phyloP scores from a whole-genome alignment of 2,888 invertebrate species.

The Eupithecia inturbata region DNA sequence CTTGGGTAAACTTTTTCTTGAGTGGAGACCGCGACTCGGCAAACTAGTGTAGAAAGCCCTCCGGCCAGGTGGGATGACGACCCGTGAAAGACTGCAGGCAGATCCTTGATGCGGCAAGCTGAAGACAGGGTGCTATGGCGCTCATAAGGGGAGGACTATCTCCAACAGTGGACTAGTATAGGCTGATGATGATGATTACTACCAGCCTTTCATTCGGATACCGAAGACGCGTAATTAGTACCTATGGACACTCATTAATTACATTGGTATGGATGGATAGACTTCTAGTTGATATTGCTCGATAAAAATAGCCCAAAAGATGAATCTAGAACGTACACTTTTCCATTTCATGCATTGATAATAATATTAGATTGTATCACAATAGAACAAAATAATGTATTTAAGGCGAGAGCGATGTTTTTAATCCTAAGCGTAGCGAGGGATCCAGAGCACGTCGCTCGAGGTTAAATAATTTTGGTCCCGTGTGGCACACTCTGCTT shows the following conservation, averaged over 20 bases:
- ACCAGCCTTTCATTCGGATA: neutral
- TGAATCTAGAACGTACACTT: neutral
- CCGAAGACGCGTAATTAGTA: neutral
- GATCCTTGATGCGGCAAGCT: neutral
- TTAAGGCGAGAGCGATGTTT: too few relatives aligned
- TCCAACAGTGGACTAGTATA: too few relatives aligned
- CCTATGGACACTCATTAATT: too few relatives aligned
- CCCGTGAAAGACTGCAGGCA: neutral
- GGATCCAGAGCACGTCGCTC: too few relatives aligned
- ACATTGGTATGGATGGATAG: neutral
- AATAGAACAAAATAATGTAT: too few relatives aligned
- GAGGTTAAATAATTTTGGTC: too few relatives aligned
- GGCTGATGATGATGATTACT: neutral
- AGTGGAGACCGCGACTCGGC: too few relatives aligned
- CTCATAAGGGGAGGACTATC: neutral
- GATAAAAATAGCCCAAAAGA: neutral
- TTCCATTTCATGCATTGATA: too few relatives aligned
- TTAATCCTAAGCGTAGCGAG: too few relatives aligned
- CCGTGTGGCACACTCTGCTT: too few relatives aligned
- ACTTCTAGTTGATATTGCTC: neutral
- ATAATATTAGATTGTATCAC: too few relatives aligned
- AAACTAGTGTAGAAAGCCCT: neutral
- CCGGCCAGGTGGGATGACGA: neutral
- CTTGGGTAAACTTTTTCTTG: too few relatives aligned
- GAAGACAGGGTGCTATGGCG: neutral